phyloP scores from a whole-genome alignment of 1,140 invertebrate species.

The Drosophila lacertosa region DNA sequence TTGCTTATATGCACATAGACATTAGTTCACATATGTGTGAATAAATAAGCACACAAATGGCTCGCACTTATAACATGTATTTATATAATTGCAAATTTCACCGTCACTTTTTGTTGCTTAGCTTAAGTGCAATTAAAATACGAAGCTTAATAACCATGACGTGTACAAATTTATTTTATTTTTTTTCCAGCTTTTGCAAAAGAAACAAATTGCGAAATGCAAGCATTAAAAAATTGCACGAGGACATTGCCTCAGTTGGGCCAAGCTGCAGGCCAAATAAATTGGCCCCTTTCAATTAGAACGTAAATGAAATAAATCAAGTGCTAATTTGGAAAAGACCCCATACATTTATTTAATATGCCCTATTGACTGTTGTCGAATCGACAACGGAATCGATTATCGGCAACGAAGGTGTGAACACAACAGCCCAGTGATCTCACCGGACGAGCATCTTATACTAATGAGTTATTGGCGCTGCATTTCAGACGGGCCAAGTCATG shows the following conservation, averaged over 20 bases:
- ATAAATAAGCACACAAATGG: conserved; percentile 22
- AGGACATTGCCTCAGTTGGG: neutral
- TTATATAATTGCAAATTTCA: conserved; percentile 81
- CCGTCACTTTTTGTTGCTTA: conserved; percentile 62
- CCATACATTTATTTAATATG: too few species aligned
- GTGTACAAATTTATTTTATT: conserved; percentile 40
- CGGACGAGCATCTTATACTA: neutral
- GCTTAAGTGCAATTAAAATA: conserved; percentile 68
- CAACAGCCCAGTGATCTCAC: conserved; percentile 17
- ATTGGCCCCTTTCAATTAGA: neutral
- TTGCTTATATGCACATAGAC: neutral
- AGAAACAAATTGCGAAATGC: conserved; percentile 6
- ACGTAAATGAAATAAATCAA: conserved; percentile 1
- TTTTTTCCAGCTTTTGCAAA: conserved; percentile 1
- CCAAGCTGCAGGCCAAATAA: neutral
- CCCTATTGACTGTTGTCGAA: neutral
- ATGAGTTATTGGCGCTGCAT: conserved; percentile 4
- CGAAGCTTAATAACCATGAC: conserved; percentile 63
- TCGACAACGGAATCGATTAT: neutral
- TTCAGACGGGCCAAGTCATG: neutral
- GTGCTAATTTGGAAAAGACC: conserved; percentile 14
- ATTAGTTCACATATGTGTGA: neutral
- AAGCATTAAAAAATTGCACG: conserved; percentile 13
- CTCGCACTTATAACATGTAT: conserved; percentile 43
- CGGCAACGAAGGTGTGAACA: neutral